Percentiles rank a stretch among this genome's conserved stretches.
These are phyloP conservation scores for Muscina levida DNA, from an alignment of 2,888 invertebrate genomes.

Conservation along the genomic window DNA sequence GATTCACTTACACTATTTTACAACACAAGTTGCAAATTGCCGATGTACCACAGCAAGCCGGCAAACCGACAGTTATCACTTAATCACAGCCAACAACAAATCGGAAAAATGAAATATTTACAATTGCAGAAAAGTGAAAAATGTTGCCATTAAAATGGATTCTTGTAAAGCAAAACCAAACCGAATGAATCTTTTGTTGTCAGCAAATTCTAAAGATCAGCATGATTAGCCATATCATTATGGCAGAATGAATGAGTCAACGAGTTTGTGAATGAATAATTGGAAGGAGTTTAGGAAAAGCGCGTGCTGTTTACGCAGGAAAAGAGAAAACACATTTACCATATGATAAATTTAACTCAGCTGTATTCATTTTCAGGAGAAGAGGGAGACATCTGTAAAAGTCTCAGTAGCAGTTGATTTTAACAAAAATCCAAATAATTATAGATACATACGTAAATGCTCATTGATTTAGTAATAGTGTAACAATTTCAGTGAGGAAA, in stretches of 20 bases:
- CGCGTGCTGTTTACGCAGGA: conserved; percentile 38
- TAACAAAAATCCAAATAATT: background rate
- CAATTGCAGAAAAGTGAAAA: conserved; percentile 29
- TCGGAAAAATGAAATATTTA: conserved; percentile 32
- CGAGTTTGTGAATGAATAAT: conserved; percentile 20
- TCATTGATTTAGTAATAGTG: too few relatives aligned
- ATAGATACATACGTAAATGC: background rate
- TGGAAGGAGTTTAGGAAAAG: conserved; percentile 45
- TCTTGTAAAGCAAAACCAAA: conserved; percentile 19
- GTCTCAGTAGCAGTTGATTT: conserved; percentile 13
- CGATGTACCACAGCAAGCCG: background rate
- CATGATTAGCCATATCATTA: conserved; percentile 51
- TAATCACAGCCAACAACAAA: conserved; percentile 34
- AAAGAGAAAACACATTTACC: conserved; percentile 38
- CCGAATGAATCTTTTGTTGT: conserved; percentile 20
- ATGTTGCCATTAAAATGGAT: conserved; percentile 20
- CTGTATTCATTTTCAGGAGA: conserved; percentile 5
- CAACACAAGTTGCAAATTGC: conserved; percentile 9
- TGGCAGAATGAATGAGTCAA: conserved; percentile 18
- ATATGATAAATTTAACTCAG: conserved; percentile 19
- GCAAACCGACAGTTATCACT: conserved; percentile 31
- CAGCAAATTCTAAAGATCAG: conserved; percentile 48
- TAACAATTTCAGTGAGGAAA: too few relatives aligned
- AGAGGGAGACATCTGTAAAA: conserved; percentile 7
- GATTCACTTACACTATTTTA: too few relatives aligned